Conservation (phyloP, 1,140 invertebrate genomes). For the Myzus persicae region DNA sequence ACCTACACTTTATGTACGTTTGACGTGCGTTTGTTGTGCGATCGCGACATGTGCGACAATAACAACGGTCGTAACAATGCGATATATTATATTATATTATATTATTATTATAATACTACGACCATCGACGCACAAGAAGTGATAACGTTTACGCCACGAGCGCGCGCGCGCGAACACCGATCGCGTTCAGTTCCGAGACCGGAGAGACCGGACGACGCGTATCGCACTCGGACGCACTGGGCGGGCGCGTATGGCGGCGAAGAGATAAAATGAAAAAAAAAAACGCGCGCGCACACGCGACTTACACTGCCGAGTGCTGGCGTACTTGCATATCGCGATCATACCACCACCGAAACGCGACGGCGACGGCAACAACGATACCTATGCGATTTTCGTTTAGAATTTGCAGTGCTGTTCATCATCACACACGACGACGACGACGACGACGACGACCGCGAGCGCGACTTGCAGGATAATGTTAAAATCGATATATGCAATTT, state of each 20-base stretch:
- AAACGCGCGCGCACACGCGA: neutral
- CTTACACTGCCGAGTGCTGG: neutral
- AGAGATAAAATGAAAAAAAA: neutral
- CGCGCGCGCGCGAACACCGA: neutral
- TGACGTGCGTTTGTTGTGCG: no score
- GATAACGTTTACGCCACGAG: neutral
- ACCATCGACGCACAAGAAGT: neutral
- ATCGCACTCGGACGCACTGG: neutral
- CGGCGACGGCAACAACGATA: neutral
- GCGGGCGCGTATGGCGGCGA: neutral
- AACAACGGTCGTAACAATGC: no score
- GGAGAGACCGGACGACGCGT: neutral
- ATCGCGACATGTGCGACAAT: neutral
- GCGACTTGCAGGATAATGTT: neutral
- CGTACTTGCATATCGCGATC: no score
- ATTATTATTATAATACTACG: no score
- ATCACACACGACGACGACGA: neutral
- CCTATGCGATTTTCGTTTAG: no score
- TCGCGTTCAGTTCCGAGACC: neutral
- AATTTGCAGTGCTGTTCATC: neutral
- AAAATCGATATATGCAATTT: neutral
- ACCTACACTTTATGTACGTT: no score
- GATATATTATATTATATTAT: no score
- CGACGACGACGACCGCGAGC: no score
- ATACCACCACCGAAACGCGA: conserved; percentile 56